A percentile compares a stretch with the other conserved stretches of the same genome.
These are phyloP conservation scores for Nesidiocoris tenuis DNA, from an alignment of 2,888 invertebrate species.

Conservation along the genomic window DNA sequence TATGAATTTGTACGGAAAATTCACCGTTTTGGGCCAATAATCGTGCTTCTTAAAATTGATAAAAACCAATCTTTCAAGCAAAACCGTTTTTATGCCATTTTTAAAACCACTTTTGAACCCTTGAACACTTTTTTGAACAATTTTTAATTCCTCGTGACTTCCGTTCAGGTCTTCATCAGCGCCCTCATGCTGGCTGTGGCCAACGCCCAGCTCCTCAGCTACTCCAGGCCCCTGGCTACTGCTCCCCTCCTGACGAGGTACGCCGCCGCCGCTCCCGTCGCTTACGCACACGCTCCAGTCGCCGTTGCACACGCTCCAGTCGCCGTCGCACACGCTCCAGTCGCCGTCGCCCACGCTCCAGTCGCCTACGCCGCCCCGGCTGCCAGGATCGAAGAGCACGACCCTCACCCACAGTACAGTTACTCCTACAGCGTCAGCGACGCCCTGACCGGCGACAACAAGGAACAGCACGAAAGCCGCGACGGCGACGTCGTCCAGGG, in stretches of 20 bases:
- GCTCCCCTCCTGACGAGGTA: slow-evolving; percentile 18
- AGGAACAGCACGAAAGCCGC: slow-evolving; percentile 53
- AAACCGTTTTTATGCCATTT: too few relatives aligned
- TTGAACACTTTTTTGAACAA: neutral
- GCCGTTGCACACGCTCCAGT: slow-evolving; percentile 28
- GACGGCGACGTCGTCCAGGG: slow-evolving; percentile 50
- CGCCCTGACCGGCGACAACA: slow-evolving; percentile 51
- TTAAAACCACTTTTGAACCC: too few relatives aligned
- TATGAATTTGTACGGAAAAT: too few relatives aligned
- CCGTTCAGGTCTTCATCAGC: slow-evolving; percentile 11
- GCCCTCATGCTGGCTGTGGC: slow-evolving; percentile 38
- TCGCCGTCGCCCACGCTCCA: slow-evolving; percentile 18
- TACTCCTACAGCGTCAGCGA: slow-evolving; percentile 51
- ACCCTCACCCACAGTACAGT: slow-evolving; percentile 51
- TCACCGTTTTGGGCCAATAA: too few relatives aligned
- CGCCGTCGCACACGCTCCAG: slow-evolving; percentile 31
- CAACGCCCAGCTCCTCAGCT: slow-evolving; percentile 21
- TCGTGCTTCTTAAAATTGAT: too few relatives aligned
- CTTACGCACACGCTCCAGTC: too few relatives aligned
- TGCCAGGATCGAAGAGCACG: slow-evolving; percentile 49
- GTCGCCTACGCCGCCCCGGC: slow-evolving; percentile 17
- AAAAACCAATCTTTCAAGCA: too few relatives aligned
- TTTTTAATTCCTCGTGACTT: too few relatives aligned
- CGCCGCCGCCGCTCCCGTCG: slow-evolving; percentile 22
- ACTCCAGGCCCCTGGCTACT: slow-evolving; percentile 29